phyloP scores from a whole-genome alignment of 2,888 invertebrate genomes.

The Xestia xanthographa region DNA sequence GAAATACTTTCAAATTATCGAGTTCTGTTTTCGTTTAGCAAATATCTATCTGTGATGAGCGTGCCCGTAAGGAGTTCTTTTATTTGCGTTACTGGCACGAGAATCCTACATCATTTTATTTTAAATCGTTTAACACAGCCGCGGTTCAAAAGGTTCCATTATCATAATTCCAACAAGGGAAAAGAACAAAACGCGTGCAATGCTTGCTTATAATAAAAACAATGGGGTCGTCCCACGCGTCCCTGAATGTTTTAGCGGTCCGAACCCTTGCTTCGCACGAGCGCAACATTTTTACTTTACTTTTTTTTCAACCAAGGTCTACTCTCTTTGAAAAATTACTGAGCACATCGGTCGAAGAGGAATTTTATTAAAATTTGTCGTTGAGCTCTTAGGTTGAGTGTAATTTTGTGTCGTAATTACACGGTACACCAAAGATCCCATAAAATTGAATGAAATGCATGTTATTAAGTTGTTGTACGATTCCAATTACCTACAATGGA shows the following conservation, averaged over 20 bases:
- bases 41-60: constrained; percentile 38
- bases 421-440: background rate
- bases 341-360: constrained; percentile 50
- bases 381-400: background rate
- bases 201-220: constrained; percentile 85
- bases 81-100: constrained; percentile 39
- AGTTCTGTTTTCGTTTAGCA: constrained; percentile 25
- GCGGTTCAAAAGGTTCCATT: constrained; percentile 79
- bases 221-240: constrained; percentile 77
- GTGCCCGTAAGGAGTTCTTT: constrained; percentile 18
- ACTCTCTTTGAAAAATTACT: constrained; percentile 69
- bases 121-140: constrained; percentile 71
- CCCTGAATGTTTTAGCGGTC: constrained; percentile 82
- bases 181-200: constrained; percentile 79
- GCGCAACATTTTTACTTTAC: constrained; percentile 73
- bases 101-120: constrained; percentile 59
- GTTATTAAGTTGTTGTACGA: background rate
- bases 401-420: background rate
- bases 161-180: constrained; percentile 81
- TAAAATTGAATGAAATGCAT: background rate
- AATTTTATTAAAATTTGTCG: constrained; percentile 49
- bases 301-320: constrained; percentile 57
- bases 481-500: background rate
- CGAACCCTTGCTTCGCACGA: constrained; percentile 72
- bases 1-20: constrained; percentile 37